Evolutionary conservation across 2,113 vertebrate genomes (phyloP).

Genomic region (Egretta garzetta): DNA sequence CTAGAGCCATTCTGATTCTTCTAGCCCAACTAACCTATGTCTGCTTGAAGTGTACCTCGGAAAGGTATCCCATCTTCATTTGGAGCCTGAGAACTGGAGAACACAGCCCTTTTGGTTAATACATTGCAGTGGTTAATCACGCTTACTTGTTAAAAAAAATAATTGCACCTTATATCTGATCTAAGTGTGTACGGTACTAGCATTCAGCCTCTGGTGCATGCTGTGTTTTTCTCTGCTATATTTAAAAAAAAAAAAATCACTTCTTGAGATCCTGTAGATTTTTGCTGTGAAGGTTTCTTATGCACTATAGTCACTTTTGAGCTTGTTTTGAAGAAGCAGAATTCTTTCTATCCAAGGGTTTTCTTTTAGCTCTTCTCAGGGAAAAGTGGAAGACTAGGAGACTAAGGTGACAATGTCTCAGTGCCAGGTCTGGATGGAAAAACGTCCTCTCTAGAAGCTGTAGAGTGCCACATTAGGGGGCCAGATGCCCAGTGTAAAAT

Average conservation of each 20-base stretch:
- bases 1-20: background rate
- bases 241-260: background rate
- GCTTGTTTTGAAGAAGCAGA: slow-evolving; percentile 24
- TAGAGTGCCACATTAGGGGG: background rate
- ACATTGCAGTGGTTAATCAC: background rate
- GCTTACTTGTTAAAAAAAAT: background rate
- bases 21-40: background rate
- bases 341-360: slow-evolving; percentile 5
- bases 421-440: background rate
- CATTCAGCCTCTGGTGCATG: background rate
- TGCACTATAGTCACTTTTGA: background rate
- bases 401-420: background rate
- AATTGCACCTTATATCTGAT: slow-evolving; percentile 1
- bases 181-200: slow-evolving; percentile 17
- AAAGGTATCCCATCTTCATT: background rate
- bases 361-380: background rate
- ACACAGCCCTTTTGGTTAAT: background rate
- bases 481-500: background rate
- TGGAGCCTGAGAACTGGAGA: background rate
- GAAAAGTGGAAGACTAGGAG: background rate
- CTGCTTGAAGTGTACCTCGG: background rate
- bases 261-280: background rate
- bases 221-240: slow-evolving; percentile 9
- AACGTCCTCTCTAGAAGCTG: background rate
- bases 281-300: slow-evolving; percentile 19